Conservation (phyloP, 2,888 invertebrate species). For the Tipula lateralis region DNA sequence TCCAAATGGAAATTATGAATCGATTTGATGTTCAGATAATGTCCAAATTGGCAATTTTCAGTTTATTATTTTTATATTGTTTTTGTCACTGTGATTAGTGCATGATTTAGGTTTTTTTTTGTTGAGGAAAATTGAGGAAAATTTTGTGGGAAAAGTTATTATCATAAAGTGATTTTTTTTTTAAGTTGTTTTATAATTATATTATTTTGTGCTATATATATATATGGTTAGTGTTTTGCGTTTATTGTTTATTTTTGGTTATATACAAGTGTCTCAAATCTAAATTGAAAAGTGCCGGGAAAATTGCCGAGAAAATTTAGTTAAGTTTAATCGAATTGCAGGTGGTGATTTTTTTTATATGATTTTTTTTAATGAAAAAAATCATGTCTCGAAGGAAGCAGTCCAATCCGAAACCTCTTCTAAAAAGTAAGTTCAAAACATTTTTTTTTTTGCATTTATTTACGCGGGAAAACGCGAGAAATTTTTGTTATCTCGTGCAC, state of each 20-base stretch:
- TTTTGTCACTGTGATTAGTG: not conserved
- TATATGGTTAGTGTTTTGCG: not conserved
- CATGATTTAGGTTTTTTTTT: not conserved
- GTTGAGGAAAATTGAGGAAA: not conserved
- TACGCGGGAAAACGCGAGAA: not conserved
- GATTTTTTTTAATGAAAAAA: conserved; percentile 29
- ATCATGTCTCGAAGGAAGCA: conserved; percentile 90
- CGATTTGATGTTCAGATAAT: not conserved
- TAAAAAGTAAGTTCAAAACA: conserved; percentile 82
- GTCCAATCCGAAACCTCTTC: conserved; percentile 85
- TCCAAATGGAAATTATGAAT: not conserved
- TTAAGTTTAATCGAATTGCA: not conserved
- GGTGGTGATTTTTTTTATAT: conserved; percentile 25
- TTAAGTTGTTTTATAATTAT: not conserved
- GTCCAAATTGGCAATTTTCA: not conserved
- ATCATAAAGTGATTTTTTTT: not conserved
- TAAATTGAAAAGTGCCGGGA: not conserved
- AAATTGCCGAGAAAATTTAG: not conserved
- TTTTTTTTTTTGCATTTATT: not conserved
- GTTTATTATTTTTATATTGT: not conserved
- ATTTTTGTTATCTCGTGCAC: not conserved
- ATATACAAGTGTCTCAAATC: not conserved
- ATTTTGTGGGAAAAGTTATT: not conserved
- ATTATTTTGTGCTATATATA: not conserved
- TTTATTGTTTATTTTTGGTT: not conserved